phyloP scores from a whole-genome alignment of 2,888 invertebrate species.

The Eupithecia dodoneata region DNA sequence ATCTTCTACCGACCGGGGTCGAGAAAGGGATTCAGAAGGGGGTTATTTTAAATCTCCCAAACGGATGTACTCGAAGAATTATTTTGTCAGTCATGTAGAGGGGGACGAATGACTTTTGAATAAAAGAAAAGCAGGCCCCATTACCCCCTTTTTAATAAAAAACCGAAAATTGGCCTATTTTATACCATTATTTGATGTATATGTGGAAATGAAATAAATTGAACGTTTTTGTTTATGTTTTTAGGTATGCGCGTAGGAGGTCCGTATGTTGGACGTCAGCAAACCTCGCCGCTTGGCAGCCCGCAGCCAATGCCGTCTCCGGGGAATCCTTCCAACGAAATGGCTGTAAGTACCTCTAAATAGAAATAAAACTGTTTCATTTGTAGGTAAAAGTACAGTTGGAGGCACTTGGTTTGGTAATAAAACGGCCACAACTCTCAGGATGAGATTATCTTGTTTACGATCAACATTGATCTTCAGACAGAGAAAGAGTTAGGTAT shows the following conservation, averaged over 20 bases:
- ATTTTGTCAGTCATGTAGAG: too few species aligned
- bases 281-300: constrained; percentile 80
- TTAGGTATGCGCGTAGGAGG: constrained; percentile 79
- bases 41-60: too few species aligned
- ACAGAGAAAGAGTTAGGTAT: not conserved
- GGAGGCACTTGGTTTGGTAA: too few species aligned
- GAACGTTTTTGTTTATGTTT: not conserved
- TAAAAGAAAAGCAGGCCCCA: too few species aligned
- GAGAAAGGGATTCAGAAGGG: too few species aligned
- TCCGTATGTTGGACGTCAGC: constrained; percentile 72
- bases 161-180: too few species aligned
- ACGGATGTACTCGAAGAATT: too few species aligned
- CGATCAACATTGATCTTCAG: not conserved
- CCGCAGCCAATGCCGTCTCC: constrained; percentile 81
- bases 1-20: too few species aligned
- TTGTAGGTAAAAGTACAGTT: not conserved
- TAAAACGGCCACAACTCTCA: not conserved
- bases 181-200: not conserved
- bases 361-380: not conserved
- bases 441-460: not conserved
- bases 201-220: not conserved
- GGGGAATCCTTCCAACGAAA: constrained; percentile 73
- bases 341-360: constrained; percentile 64
- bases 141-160: too few species aligned
- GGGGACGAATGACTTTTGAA: too few species aligned